phyloP scores from a whole-genome alignment of 2,797 vertebrate genomes.

The Somateria mollissima region DNA sequence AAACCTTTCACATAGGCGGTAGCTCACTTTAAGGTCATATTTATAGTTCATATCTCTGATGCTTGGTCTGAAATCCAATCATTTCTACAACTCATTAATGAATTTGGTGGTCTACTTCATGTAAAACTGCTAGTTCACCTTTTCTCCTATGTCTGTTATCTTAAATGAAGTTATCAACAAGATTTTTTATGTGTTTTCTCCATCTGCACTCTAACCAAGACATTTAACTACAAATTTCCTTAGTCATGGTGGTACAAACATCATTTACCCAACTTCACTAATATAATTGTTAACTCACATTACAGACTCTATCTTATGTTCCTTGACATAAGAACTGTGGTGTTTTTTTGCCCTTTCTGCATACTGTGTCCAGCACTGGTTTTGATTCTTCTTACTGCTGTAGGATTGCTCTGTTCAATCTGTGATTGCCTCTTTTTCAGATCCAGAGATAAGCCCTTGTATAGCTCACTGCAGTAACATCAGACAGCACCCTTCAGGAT shows the following conservation, averaged over 20 bases:
- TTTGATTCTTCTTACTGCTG: neutral
- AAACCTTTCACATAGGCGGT: neutral
- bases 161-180: neutral
- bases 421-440: neutral
- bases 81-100: neutral
- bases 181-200: neutral
- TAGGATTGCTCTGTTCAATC: neutral
- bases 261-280: neutral
- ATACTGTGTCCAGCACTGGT: rapidly evolving
- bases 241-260: neutral
- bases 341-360: neutral
- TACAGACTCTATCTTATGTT: neutral
- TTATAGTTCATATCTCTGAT: no score
- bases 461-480: neutral
- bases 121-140: neutral
- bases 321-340: neutral
- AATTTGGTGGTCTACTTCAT: neutral
- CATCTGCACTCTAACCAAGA: neutral
- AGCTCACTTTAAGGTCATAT: neutral
- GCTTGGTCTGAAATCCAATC: neutral
- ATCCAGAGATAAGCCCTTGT: neutral
- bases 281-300: neutral
- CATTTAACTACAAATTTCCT: neutral
- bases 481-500: neutral
- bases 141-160: neutral